Evolutionary conservation across 2,888 invertebrate genomes (phyloP).

Genomic region (Phengaris alcon): DNA sequence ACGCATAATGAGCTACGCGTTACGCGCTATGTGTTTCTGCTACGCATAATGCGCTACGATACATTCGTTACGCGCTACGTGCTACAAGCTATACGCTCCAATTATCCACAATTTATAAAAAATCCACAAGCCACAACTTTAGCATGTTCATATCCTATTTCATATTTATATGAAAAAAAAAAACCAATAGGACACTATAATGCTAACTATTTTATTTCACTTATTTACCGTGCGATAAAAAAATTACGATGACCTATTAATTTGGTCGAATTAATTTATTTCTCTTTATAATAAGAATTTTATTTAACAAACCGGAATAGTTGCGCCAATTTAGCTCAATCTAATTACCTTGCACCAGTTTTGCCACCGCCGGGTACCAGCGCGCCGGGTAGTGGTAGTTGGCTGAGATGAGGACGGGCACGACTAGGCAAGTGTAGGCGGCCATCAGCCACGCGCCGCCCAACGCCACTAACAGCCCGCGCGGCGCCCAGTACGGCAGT

Average conservation of each 20-base stretch:
- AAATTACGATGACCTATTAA: too few species aligned
- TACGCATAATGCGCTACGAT: neutral
- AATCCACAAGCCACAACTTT: too few species aligned
- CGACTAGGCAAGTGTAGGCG: conserved; percentile 83
- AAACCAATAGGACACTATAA: too few species aligned
- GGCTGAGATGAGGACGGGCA: conserved; percentile 83
- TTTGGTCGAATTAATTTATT: too few species aligned
- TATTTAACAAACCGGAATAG: too few species aligned
- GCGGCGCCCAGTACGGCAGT: conserved; percentile 81
- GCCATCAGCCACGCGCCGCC: conserved; percentile 81
- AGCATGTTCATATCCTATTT: too few species aligned
- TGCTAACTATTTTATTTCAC: too few species aligned
- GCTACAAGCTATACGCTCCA: neutral
- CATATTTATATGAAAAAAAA: too few species aligned
- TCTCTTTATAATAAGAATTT: too few species aligned
- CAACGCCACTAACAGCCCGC: conserved; percentile 81
- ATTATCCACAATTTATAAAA: too few species aligned
- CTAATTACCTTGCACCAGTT: conserved; percentile 77
- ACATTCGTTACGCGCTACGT: neutral
- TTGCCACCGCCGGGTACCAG: conserved; percentile 79
- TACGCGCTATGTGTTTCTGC: neutral
- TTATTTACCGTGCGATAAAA: too few species aligned
- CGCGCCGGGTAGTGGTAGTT: conserved; percentile 84
- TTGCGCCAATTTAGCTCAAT: neutral
- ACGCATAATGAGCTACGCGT: neutral